These are phyloP conservation scores for Entelurus aequoreus DNA, from an alignment of 2,113 vertebrate genomes.

Conservation along the genomic window DNA sequence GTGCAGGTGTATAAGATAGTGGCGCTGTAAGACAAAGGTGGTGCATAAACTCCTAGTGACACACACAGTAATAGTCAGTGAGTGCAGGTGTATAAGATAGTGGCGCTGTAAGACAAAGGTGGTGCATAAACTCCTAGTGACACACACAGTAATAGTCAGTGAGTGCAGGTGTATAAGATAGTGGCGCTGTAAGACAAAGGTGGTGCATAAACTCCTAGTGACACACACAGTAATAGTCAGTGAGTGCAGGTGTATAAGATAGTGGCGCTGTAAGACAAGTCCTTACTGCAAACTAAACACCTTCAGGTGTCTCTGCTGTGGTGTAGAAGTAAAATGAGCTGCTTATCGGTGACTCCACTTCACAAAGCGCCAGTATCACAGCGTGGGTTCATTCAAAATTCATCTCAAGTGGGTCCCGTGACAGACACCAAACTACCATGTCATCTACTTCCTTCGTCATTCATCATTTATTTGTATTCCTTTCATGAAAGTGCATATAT, in stretches of 20 bases:
- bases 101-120: conserved; percentile 33
- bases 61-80: not conserved
- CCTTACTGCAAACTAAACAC: conserved; percentile 31
- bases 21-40: conserved; percentile 38
- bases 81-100: conserved; percentile 30
- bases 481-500: no score
- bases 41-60: no score
- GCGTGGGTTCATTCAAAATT: conserved; percentile 10
- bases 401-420: conserved; percentile 14
- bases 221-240: conserved; percentile 5
- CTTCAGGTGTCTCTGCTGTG: conserved; percentile 28
- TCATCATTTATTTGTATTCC: no score
- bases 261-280: conserved; percentile 34
- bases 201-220: no score
- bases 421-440: conserved; percentile 27
- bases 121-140: not conserved
- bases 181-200: conserved; percentile 31
- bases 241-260: conserved; percentile 30
- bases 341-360: conserved; percentile 35
- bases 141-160: not conserved
- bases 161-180: conserved; percentile 29
- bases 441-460: conserved; percentile 51
- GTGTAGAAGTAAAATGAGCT: conserved; percentile 9
- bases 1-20: conserved; percentile 33
- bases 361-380: conserved; percentile 15